Evolutionary conservation across 2,797 vertebrate species (phyloP), one percentile per base, ranked within the genome.

Genomic region (Gallirallus australis): DNA sequence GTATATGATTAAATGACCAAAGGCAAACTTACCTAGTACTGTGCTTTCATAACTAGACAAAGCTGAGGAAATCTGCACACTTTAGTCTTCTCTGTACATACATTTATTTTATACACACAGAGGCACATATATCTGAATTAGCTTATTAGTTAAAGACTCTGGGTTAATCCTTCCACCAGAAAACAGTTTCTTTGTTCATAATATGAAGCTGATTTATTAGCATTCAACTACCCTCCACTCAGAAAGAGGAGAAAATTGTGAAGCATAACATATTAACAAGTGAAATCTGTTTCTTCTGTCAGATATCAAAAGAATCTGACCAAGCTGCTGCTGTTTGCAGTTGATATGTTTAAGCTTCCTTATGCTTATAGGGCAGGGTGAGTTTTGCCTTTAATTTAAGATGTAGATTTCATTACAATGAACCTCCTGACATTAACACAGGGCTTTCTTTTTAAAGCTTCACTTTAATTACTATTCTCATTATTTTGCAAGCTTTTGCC

Each of bases 401-500:
- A 98, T 96, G 96, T 92, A 98, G 96, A 97, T 98, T 98, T 98
- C 96, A 97, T 98, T 97, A 97, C 96, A 98, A 96, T 97, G 94
- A 97, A 97, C 97, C 95, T 97, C 25, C 48, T 98, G 97, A 98
- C 97, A 98, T 97, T 97, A 98, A 97, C 96, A 96, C 70, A 96
- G 89, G 82, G 94, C 90, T 97, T 98, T 96, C 97, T 98, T 98
- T 98, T 98, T 98, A 98, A 98, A 97, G 94, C 96, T 97, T 98
- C 96, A 97, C 84, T 98, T 98, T 98, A 98, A 98, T 98, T 98
- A 97, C 97, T 97, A 91, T 97, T 98, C 98, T 98, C 97, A 98
- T 98, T 98, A 98, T 98, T 98, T 98, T 98, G 96, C 97, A 97
- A 97, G 97, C 97, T 98, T 98, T 98, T 98, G 97, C 97, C 97